A percentile compares a stretch with the other conserved stretches of the same genome.
Evolutionary conservation across 2,888 invertebrate species (phyloP).

Genomic region (Chrysolina oricalcia): DNA sequence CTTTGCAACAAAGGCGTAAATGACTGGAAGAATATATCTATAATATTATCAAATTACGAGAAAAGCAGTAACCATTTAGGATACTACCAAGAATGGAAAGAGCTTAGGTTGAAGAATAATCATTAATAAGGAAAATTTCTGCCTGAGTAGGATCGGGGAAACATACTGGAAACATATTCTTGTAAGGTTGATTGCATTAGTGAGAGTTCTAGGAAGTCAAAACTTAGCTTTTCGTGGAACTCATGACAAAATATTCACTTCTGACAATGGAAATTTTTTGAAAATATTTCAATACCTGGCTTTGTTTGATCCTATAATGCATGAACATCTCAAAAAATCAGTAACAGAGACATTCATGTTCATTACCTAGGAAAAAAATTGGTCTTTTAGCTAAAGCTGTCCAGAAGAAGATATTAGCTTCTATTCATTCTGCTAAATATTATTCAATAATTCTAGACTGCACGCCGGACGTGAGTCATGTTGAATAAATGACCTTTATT

Average conservation of each 20-base stretch:
- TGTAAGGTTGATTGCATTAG: constrained; percentile 2
- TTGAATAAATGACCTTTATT: constrained; percentile 57
- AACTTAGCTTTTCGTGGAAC: constrained; percentile 26
- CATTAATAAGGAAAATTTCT: not conserved
- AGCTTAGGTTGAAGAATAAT: constrained; percentile 11
- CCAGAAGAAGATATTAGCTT: too few species aligned
- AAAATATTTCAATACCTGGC: constrained; percentile 19
- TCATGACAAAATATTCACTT: too few species aligned
- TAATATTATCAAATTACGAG: too few species aligned
- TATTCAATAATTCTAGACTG: too few species aligned
- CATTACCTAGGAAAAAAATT: too few species aligned
- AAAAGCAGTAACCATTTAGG: constrained; percentile 12
- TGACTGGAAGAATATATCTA: too few species aligned
- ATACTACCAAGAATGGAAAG: constrained; percentile 7
- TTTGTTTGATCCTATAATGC: constrained; percentile 29
- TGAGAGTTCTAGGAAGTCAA: constrained; percentile 20
- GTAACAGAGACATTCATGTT: too few species aligned
- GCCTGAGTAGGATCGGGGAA: not conserved
- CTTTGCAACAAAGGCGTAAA: too few species aligned
- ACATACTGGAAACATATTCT: too few species aligned
- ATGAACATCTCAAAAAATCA: too few species aligned
- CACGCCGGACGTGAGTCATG: constrained; percentile 54
- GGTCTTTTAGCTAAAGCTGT: too few species aligned
- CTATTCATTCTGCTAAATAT: too few species aligned
- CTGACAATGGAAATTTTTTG: constrained; percentile 28